Conservation (phyloP, 2,888 invertebrate species). For the Drosophila paramelanica region DNA sequence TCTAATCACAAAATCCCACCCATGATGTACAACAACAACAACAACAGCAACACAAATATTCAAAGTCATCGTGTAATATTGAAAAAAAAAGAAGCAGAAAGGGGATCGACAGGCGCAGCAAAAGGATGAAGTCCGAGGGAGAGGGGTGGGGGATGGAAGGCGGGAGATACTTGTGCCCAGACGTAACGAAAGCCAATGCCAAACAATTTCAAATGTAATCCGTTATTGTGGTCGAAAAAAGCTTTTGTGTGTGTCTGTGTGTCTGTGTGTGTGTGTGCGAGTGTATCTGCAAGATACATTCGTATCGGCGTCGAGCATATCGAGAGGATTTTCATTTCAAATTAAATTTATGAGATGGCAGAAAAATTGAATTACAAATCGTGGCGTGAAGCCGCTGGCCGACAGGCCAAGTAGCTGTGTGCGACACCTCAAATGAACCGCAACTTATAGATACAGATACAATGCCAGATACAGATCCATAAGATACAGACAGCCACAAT, state of each 20-base stretch:
- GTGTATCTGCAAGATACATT: constrained; percentile 53
- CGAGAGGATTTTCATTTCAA: constrained; percentile 81
- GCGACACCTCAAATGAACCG: constrained; percentile 65
- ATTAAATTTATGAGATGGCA: constrained; percentile 82
- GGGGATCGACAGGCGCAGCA: not conserved
- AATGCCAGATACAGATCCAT: not conserved
- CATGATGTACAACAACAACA: constrained; percentile 58
- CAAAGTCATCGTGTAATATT: constrained; percentile 80
- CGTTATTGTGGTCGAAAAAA: constrained; percentile 62
- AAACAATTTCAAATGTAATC: constrained; percentile 81
- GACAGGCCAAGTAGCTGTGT: constrained; percentile 11
- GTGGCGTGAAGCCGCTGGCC: constrained; percentile 21
- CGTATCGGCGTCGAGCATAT: constrained; percentile 44
- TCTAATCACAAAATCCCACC: constrained; percentile 81
- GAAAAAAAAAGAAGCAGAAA: constrained; percentile 37
- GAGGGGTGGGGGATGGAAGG: not conserved
- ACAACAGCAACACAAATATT: constrained; percentile 62
- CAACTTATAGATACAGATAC: constrained; percentile 30
- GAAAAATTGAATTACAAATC: constrained; percentile 67
- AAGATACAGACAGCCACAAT: constrained; percentile 17
- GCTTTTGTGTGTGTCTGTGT: constrained; percentile 1
- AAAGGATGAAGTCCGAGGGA: not conserved
- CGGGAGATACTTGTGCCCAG: constrained; percentile 33
- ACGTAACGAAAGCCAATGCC: constrained; percentile 56
- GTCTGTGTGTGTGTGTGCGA: constrained; percentile 11